Evolutionary conservation across 2,888 invertebrate genomes (phyloP).

Genomic region (Muscina levida): DNA sequence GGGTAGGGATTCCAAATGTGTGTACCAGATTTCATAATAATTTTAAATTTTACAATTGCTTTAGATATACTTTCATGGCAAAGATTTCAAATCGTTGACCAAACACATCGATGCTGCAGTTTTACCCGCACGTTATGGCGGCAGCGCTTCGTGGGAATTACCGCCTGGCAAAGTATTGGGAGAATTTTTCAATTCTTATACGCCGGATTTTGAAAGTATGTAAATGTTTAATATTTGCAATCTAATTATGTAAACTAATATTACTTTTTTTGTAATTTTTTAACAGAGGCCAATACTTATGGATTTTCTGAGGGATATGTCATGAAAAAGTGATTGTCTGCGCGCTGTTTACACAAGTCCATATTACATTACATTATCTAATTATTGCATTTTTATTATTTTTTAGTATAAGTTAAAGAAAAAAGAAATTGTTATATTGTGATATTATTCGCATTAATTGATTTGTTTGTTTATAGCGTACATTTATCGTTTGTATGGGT

Average conservation of each 20-base stretch:
- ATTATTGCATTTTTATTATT: conserved; percentile 22
- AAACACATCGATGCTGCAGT: conserved; percentile 82
- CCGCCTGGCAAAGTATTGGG: conserved; percentile 85
- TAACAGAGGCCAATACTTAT: conserved; percentile 81
- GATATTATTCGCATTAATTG: conserved; percentile 31
- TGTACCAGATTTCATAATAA: neutral
- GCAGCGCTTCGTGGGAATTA: conserved; percentile 81
- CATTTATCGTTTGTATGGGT: neutral
- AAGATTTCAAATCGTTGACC: conserved; percentile 83
- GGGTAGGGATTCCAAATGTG: too few relatives aligned
- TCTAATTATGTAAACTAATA: neutral
- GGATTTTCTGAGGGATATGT: conserved; percentile 80
- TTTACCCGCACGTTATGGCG: conserved; percentile 85
- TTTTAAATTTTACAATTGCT: conserved; percentile 51
- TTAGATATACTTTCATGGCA: conserved; percentile 87
- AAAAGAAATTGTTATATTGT: conserved; percentile 7
- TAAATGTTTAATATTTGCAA: neutral
- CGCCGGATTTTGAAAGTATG: conserved; percentile 85
- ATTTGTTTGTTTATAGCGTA: conserved; percentile 24
- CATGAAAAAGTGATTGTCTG: conserved; percentile 70
- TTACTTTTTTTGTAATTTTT: conserved; percentile 12
- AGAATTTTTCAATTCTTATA: conserved; percentile 85
- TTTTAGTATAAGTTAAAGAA: conserved; percentile 6
- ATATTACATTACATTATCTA: neutral
- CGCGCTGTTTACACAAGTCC: neutral